A percentile compares a stretch with the other conserved stretches of the same genome.
phyloP scores from a whole-genome alignment of 2,113 vertebrate species.

The Columba livia region DNA sequence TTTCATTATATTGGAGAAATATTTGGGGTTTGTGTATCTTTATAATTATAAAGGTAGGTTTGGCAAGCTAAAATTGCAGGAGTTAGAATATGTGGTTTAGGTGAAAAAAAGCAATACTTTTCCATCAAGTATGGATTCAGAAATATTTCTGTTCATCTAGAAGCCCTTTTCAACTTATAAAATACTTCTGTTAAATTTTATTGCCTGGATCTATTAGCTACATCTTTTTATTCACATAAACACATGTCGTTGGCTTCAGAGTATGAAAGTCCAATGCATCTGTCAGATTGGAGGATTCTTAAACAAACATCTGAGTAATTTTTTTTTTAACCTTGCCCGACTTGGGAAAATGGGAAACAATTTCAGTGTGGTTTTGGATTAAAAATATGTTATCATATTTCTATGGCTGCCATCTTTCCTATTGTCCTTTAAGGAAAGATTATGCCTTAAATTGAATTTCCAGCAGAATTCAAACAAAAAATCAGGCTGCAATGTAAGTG shows the following conservation, averaged over 20 bases:
- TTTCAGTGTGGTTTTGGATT: background rate
- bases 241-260: background rate
- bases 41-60: background rate
- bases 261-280: background rate
- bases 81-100: background rate
- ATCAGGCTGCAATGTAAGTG: fast-evolving
- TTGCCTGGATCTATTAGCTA: background rate
- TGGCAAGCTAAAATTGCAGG: background rate
- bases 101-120: background rate
- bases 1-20: background rate
- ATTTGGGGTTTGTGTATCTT: background rate
- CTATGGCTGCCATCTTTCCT: background rate
- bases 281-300: background rate
- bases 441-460: background rate
- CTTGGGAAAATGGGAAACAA: background rate
- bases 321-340: background rate
- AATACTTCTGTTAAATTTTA: background rate
- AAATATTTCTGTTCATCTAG: background rate
- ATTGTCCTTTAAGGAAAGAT: background rate
- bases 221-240: background rate
- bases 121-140: background rate
- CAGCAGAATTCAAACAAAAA: background rate
- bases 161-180: background rate
- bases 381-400: background rate
- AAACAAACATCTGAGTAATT: background rate